These are phyloP conservation scores for Cyphomyrus plagiostoma DNA, from an alignment of 2,113 vertebrate genomes.

Conservation along the genomic window DNA sequence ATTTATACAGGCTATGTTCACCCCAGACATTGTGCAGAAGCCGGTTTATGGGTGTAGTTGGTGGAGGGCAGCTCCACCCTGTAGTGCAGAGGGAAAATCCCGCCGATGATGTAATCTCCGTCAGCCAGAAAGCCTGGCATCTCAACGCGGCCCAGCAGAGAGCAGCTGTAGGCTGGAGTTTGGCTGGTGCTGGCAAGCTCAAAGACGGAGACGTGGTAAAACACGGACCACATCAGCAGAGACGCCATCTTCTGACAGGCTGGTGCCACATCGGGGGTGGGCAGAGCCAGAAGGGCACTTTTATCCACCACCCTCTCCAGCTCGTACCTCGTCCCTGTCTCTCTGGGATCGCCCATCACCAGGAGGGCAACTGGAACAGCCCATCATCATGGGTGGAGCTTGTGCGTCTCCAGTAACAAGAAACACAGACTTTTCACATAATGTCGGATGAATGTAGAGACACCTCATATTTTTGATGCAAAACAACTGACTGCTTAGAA, in stretches of 20 bases:
- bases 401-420: background rate
- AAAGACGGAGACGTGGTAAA: slow-evolving; percentile 6
- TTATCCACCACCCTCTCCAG: slow-evolving; percentile 23
- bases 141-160: slow-evolving; percentile 34
- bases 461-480: background rate
- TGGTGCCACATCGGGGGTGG: background rate
- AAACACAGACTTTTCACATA: background rate
- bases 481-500: background rate
- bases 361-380: slow-evolving; percentile 2
- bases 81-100: slow-evolving; percentile 45
- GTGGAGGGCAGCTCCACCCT: slow-evolving; percentile 38
- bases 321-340: background rate
- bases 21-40: slow-evolving; percentile 37
- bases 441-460: background rate
- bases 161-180: slow-evolving; percentile 23
- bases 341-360: background rate
- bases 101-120: slow-evolving; percentile 41
- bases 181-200: background rate
- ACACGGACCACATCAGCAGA: slow-evolving; percentile 16
- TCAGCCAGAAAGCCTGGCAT: slow-evolving; percentile 32
- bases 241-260: slow-evolving; percentile 25
- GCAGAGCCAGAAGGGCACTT: background rate
- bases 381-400: background rate
- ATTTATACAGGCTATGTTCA: slow-evolving; percentile 13
- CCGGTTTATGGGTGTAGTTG: slow-evolving; percentile 35